phyloP scores from a whole-genome alignment of 2,113 vertebrate genomes.

The Ardeotis arabs region DNA sequence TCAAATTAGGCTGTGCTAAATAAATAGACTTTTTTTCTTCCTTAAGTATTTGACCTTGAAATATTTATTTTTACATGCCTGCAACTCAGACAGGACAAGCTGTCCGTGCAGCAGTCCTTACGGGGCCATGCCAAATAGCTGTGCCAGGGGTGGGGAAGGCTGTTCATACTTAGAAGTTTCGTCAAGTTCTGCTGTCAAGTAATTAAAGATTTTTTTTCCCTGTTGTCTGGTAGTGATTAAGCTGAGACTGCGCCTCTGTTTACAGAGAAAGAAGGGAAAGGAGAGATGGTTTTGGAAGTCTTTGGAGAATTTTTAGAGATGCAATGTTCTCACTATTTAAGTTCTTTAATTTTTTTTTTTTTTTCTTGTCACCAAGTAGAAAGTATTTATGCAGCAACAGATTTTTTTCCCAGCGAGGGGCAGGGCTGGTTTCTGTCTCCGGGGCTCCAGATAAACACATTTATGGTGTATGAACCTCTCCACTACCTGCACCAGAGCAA shows the following conservation, averaged over 20 bases:
- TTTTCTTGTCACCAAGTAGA: not conserved
- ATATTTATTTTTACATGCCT: constrained; percentile 2
- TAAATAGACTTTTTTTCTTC: not conserved
- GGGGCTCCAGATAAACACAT: not conserved
- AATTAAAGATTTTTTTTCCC: not conserved
- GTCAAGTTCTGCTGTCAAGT: not conserved
- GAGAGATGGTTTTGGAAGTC: not conserved
- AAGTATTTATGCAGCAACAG: not conserved
- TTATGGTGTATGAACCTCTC: not conserved
- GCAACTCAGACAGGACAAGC: not conserved
- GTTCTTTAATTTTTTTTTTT: not conserved
- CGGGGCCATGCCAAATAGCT: not conserved
- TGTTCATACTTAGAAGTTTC: not conserved
- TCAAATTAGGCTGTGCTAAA: not conserved
- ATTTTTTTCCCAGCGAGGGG: not conserved
- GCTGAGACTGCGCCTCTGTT: not conserved
- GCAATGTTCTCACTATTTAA: not conserved
- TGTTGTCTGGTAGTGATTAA: not conserved
- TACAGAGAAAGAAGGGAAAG: not conserved
- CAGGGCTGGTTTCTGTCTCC: not conserved
- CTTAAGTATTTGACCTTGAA: constrained; percentile 11
- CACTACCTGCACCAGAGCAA: not conserved
- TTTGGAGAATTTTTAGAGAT: not conserved
- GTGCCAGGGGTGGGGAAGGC: not conserved
- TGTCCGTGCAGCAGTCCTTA: not conserved